These are phyloP conservation scores for Camptogramma bilineatum DNA, from an alignment of 2,888 invertebrate genomes.

Conservation along the genomic window DNA sequence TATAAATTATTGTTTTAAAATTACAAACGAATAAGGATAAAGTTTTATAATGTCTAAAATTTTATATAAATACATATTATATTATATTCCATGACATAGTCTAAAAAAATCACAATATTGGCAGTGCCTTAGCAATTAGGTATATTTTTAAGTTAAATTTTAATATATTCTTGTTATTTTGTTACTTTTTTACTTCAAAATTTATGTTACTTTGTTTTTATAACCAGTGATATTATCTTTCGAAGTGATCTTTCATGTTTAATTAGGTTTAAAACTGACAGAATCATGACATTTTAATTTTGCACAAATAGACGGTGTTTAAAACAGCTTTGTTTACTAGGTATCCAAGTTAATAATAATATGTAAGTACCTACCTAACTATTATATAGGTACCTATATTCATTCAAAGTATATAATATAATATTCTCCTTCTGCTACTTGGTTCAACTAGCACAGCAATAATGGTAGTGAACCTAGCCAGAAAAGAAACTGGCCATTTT, in stretches of 20 bases:
- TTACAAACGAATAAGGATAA: neutral
- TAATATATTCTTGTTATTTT: conserved; percentile 41
- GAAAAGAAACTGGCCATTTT: no score
- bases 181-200: conserved; percentile 61
- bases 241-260: conserved; percentile 54
- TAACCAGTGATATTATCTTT: conserved; percentile 61
- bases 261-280: conserved; percentile 51
- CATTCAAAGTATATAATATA: no score
- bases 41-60: neutral
- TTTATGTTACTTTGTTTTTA: conserved; percentile 35
- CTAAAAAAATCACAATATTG: conserved; percentile 31
- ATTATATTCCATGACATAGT: conserved; percentile 31
- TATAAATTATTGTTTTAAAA: neutral
- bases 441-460: no score
- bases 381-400: no score
- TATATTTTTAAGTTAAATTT: conserved; percentile 10
- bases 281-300: conserved; percentile 20
- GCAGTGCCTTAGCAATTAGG: conserved; percentile 13
- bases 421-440: no score
- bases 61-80: conserved; percentile 7
- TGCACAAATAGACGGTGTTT: neutral
- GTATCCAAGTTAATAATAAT: no score
- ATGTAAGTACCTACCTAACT: no score
- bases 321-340: no score
- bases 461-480: no score